Evolutionary conservation across 2,888 invertebrate species (phyloP), one percentile per base, ranked within the genome.

Genomic region (Pandemis corylana): DNA sequence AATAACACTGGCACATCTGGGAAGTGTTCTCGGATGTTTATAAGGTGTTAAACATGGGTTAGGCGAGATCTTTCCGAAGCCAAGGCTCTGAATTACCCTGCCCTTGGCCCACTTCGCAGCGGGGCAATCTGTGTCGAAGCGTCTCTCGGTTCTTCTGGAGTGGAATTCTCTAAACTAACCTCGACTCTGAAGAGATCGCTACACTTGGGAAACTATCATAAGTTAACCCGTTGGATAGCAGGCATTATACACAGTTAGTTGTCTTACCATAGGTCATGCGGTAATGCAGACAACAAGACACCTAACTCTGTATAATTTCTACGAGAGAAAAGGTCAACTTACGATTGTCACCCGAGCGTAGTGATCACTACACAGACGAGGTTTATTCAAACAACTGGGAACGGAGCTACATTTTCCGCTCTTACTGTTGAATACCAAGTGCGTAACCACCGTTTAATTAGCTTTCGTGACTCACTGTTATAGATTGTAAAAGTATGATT

Each of bases 51-150:
- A 66, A 65, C 59, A 59, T 59, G 66, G 65, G 36, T 46, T 59
- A 13, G 36, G 67, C 20, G 49, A n/a, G 13, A 49, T 61, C n/a
- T 42, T 62, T 41, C 59, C 49, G 41, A 56, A 59, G 20, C 63
- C 72, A 68, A 72, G 68, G 72, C 28, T 59, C 59, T 49, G 53
- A 56, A 65, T 65, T 61, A 67, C 65, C 68, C 44, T 64, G 73
- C 49, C 74, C 74, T 74, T 66, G 74, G 44, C 74, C 74, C 51
- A 62, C 12, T 72, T 65, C 56, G 51, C 28, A 46, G 64, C 65
- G 73, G 46, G 41, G 66, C 68, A 46, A 20, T 64, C 15, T 51
- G 20, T 28, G 44, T 9, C 56, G 5, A 41, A 49, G 13, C 49
- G 6, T 49, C 36, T 53, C n/a, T 41, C 51, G 36, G n/a, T 9